phyloP scores from a whole-genome alignment of 1,140 invertebrate species.

The Adelges cooleyi region DNA sequence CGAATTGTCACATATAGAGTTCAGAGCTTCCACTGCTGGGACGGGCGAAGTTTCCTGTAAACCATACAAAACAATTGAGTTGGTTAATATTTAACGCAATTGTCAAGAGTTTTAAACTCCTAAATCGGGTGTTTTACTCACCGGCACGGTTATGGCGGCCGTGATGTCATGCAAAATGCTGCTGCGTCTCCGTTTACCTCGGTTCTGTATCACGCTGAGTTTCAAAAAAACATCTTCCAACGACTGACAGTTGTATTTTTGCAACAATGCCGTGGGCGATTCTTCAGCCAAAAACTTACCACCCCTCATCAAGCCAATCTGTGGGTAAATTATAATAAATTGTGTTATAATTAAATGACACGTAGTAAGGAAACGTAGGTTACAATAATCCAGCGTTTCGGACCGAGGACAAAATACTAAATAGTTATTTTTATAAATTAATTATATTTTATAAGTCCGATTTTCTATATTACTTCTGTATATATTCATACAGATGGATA shows the following conservation, averaged over 20 bases:
- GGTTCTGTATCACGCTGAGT: slow-evolving; percentile 58
- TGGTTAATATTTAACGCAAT: background rate
- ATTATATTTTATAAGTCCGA: too few species aligned
- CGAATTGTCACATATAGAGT: slow-evolving; percentile 33
- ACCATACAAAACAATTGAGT: background rate
- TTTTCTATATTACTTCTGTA: too few species aligned
- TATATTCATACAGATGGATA: too few species aligned
- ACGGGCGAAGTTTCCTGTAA: background rate
- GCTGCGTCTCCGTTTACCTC: slow-evolving; percentile 60
- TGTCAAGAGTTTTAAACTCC: background rate
- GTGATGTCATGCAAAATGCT: slow-evolving; percentile 61
- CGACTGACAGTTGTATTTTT: slow-evolving; percentile 40
- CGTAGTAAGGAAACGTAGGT: too few species aligned
- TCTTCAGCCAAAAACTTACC: slow-evolving; percentile 50
- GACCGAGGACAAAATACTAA: too few species aligned
- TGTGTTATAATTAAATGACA: too few species aligned
- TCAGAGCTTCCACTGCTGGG: slow-evolving; percentile 43
- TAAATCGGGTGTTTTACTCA: slow-evolving; percentile 24
- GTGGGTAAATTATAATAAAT: slow-evolving; percentile 29
- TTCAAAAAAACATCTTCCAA: slow-evolving; percentile 54
- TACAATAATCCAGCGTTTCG: too few species aligned
- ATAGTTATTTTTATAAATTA: too few species aligned
- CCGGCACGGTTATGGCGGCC: slow-evolving; percentile 34
- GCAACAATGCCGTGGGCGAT: slow-evolving; percentile 43
- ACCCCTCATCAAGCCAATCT: slow-evolving; percentile 52